Conservation (phyloP, 1,140 invertebrate genomes). For the Heterodera schachtii region DNA sequence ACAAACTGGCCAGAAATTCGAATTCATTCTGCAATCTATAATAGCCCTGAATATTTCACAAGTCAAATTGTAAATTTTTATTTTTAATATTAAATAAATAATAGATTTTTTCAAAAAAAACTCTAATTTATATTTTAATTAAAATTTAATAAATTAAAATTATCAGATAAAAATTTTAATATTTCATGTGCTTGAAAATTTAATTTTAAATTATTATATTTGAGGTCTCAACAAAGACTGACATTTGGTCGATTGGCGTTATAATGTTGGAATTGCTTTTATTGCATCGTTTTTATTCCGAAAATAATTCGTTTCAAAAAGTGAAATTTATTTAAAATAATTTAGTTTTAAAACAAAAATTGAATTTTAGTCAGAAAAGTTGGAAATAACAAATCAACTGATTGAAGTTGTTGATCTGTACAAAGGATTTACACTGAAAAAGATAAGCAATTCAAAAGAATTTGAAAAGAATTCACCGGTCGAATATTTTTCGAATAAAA, state of each 20-base stretch:
- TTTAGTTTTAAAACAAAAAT: no score
- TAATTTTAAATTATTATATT: background rate
- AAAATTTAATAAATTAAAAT: background rate
- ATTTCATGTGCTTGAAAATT: no score
- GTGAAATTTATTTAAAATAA: no score
- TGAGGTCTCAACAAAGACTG: background rate
- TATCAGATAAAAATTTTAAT: no score
- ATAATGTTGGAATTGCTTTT: background rate
- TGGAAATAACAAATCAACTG: background rate
- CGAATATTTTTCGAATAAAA: background rate
- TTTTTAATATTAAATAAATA: background rate
- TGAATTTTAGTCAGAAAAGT: background rate
- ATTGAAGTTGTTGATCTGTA: background rate
- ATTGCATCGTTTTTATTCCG: background rate
- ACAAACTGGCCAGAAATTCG: background rate
- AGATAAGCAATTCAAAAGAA: background rate
- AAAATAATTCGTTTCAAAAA: background rate
- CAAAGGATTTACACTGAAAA: background rate
- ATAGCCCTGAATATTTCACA: background rate
- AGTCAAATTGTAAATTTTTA: background rate
- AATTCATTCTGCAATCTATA: background rate
- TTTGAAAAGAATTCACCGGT: background rate
- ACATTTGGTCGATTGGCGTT: background rate
- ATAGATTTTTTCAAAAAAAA: background rate
- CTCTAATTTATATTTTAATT: background rate